These are phyloP conservation scores for Zygaena filipendulae DNA, from an alignment of 2,888 invertebrate species.

Conservation along the genomic window DNA sequence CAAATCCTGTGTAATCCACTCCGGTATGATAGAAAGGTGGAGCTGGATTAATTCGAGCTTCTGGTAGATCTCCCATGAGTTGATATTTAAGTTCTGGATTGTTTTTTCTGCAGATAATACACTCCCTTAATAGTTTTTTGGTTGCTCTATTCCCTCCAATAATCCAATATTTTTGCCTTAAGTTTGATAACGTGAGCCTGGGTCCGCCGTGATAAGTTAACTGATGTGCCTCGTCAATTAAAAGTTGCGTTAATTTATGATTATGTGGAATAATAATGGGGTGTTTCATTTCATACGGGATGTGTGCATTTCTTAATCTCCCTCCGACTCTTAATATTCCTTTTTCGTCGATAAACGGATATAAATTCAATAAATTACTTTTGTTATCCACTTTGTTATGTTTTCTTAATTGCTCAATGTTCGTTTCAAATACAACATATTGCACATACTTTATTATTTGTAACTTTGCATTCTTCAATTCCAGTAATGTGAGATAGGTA, in stretches of 20 bases:
- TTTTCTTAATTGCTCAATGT: slow-evolving; percentile 5
- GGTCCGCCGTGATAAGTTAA: slow-evolving; percentile 14
- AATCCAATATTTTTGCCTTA: slow-evolving; percentile 13
- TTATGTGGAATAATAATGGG: slow-evolving; percentile 11
- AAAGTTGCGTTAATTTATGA: slow-evolving; percentile 7
- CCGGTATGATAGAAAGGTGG: slow-evolving; percentile 1
- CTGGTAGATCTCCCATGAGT: slow-evolving; percentile 13
- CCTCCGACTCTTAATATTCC: slow-evolving; percentile 12
- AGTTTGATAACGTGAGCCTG: slow-evolving; percentile 7
- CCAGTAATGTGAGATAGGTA: slow-evolving; percentile 6
- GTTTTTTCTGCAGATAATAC: slow-evolving; percentile 12
- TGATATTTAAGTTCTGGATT: slow-evolving; percentile 9
- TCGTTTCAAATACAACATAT: slow-evolving; percentile 4
- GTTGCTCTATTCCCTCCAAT: slow-evolving; percentile 10
- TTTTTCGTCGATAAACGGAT: slow-evolving; percentile 9
- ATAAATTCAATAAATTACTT: slow-evolving; percentile 9
- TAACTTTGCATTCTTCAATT: slow-evolving; percentile 6
- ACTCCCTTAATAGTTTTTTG: slow-evolving; percentile 12
- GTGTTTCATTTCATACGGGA: slow-evolving; percentile 10
- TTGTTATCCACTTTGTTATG: slow-evolving; percentile 2
- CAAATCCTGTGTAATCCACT: slow-evolving; percentile 1
- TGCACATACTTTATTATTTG: slow-evolving; percentile 8
- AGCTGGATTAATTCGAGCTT: neutral
- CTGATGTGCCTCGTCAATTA: slow-evolving; percentile 13
- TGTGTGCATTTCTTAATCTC: slow-evolving; percentile 9